These are phyloP conservation scores for Tortrix viridana DNA, from an alignment of 2,888 invertebrate species.

Conservation along the genomic window DNA sequence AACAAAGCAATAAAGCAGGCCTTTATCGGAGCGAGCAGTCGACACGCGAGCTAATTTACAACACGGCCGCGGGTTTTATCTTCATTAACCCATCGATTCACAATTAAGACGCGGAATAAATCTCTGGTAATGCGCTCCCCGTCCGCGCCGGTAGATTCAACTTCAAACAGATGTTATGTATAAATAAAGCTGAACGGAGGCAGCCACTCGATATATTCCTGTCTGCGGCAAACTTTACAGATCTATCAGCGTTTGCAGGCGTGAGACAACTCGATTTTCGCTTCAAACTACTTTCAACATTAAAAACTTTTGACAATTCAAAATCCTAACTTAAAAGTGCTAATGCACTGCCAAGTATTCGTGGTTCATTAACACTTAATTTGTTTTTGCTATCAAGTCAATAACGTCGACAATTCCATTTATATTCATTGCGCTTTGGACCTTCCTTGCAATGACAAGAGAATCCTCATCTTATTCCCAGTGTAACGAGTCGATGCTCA, in stretches of 20 bases:
- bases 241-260: conserved; percentile 72
- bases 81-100: conserved; percentile 85
- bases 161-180: conserved; percentile 84
- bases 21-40: conserved; percentile 83
- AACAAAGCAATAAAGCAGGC: conserved; percentile 83
- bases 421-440: conserved; percentile 51
- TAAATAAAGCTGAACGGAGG: conserved; percentile 84
- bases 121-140: conserved; percentile 82
- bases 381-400: conserved; percentile 11
- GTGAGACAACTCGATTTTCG: conserved; percentile 60
- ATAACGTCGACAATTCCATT: conserved; percentile 43
- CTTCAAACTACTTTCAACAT: conserved; percentile 61
- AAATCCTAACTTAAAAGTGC: not conserved
- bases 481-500: conserved; percentile 83
- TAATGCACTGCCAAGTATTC: not conserved
- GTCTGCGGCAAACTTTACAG: conserved; percentile 84
- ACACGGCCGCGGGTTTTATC: conserved; percentile 84
- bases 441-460: conserved; percentile 58
- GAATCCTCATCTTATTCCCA: conserved; percentile 81
- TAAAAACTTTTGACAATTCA: conserved; percentile 43
- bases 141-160: conserved; percentile 82
- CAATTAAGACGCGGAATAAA: conserved; percentile 84
- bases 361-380: not conserved
- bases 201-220: conserved; percentile 84
- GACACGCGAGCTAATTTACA: conserved; percentile 85